Evolutionary conservation across 2,797 vertebrate species (phyloP), one percentile per base, ranked within the genome.

Genomic region (Enteromius mattozi): DNA sequence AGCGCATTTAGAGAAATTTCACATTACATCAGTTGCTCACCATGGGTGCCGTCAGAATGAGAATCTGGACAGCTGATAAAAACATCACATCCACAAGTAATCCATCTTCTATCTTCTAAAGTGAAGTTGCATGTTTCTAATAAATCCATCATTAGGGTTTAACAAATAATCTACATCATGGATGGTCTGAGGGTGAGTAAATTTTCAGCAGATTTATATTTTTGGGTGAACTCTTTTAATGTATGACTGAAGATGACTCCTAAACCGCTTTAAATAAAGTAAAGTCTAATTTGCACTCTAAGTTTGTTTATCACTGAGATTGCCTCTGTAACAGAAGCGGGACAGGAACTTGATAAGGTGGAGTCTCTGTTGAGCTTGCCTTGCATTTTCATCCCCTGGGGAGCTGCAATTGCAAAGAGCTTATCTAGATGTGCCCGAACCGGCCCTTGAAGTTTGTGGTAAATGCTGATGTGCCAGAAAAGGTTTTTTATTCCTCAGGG

Each of bases 231-330:
- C 0, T 71, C 30, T 3, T 19, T 21, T 30, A 49, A 66, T 21
- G 5, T 17, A 78, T 84, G 69, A 69, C 51, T 72, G 56, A 69
- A 35, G 24, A 33, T 5, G 9, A 61, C 30, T 81, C 68, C 24
- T 66, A 86, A 71, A 76, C 30, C 42, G 59, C 79, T 75, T 49
- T 79, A 45, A 79, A 63, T 72, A 33, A 80, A 56, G 35, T 54
- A 30, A 81, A 78, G 75, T 69, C 19, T 63, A 75, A 69, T 82
- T 82, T 85, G 65, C 24, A 63, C 79, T 78, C 49, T 78, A 86
- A 83, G 88, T 90, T 92, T 94, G 88, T 91, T 93, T 92, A 87
- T 75, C 49, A 87, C 79, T 86, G 59, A 83, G 89, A 88, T 82
- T 90, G 88, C 49, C 85, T 78, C 59, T 78, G 63, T 61, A 87